phyloP scores from a whole-genome alignment of 2,113 vertebrate genomes.

The Stegastes partitus region DNA sequence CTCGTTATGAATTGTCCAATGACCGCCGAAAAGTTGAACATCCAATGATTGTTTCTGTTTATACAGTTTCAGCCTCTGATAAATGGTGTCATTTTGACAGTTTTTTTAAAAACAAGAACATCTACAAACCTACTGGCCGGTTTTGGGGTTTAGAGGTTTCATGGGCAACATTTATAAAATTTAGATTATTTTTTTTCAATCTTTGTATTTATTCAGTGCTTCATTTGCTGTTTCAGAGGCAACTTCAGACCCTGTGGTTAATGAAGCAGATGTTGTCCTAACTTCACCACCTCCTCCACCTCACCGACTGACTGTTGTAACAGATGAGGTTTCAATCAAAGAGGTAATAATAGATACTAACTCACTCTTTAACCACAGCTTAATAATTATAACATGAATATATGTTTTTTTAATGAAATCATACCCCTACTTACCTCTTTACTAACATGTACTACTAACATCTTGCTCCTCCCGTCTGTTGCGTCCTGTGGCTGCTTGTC shows the following conservation, averaged over 20 bases:
- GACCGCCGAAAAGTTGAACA: too few species aligned
- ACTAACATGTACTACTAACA: slow-evolving; percentile 61
- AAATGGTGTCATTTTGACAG: too few species aligned
- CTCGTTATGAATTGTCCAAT: too few species aligned
- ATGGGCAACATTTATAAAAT: neutral
- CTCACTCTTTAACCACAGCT: slow-evolving; percentile 1
- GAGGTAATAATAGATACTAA: slow-evolving; percentile 53
- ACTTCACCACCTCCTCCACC: slow-evolving; percentile 59
- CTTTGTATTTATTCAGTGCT: neutral
- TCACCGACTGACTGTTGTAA: slow-evolving; percentile 60
- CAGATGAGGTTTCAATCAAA: slow-evolving; percentile 47
- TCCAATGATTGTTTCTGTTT: too few species aligned
- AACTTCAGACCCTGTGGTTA: slow-evolving; percentile 45
- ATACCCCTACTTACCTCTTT: slow-evolving; percentile 23
- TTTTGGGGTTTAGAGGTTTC: too few species aligned
- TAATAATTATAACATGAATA: neutral
- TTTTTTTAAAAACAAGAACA: too few species aligned
- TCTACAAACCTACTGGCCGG: too few species aligned
- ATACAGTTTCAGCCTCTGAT: too few species aligned
- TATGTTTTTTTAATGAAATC: neutral
- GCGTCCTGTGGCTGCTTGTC: slow-evolving; percentile 48
- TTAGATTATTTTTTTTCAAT: neutral
- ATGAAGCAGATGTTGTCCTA: slow-evolving; percentile 48
- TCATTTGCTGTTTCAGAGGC: slow-evolving; percentile 45
- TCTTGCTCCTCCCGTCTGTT: slow-evolving; percentile 49